Evolutionary conservation across 2,888 invertebrate genomes (phyloP), one percentile per base, ranked within the genome.

Genomic region (Pseudanteris insignis): DNA sequence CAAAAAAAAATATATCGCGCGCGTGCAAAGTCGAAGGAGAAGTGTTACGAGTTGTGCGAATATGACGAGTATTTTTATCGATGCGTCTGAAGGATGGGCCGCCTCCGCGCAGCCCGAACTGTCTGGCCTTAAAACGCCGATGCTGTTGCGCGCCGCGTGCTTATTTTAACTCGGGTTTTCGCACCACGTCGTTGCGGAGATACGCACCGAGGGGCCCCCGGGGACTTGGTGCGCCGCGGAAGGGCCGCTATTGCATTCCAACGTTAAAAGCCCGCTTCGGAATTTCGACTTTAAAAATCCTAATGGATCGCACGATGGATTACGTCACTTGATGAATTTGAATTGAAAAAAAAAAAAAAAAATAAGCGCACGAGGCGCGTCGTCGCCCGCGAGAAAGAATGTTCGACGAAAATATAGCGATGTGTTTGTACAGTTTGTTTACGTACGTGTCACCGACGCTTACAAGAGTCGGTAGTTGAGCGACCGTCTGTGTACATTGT

Each of bases 41-140:
- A n/a, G n/a, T n/a, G n/a, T n/a, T n/a, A n/a, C n/a, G n/a, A n/a
- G 51, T 41, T 15, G 29, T 18, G 51, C 37, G 36, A 41, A 43
- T n/a, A 34, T 29, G 43, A 41, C 29, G 32, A 43, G 36, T 53
- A 53, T 53, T 53, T 53, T 53, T 53, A 53, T 53, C 53, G 43
- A 37, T 41, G 43, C 53, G 43, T 53, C 43, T 43, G 41, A 53
- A 43, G 53, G 53, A 53, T 43, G 8, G 37, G 13, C 28, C 51
- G 50, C 40, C 41, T 33, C 32, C 38, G 38, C 30, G 21, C 30
- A 18, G 14, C 28, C 41, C 11, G 21, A 8, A 21, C 8, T n/a
- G 43, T 51, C 28, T 24, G 51, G 41, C 41, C 41, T 43, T 41
- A 51, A 51, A 51, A 36, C 41, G 50, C 40, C 26, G 50, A 40